Conservation (phyloP, 2,113 vertebrate genomes). For the Balaeniceps rex region DNA sequence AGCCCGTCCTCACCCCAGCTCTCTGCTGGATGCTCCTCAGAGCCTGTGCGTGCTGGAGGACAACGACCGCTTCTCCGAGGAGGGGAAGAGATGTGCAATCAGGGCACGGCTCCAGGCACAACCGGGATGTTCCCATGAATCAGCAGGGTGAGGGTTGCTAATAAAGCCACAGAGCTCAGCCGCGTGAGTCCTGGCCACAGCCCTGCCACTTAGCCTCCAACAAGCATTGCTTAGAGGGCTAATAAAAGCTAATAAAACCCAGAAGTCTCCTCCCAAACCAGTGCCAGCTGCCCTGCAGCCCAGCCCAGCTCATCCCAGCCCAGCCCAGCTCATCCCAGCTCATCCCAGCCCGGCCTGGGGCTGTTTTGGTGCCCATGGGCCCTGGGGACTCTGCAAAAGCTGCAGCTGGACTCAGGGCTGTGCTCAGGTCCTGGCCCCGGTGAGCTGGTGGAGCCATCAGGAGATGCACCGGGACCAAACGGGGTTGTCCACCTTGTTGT, state of each 20-base stretch:
- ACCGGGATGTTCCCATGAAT: background rate
- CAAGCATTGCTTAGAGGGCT: background rate
- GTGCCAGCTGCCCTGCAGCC: background rate
- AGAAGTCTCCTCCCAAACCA: background rate
- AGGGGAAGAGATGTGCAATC: background rate
- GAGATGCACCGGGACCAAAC: background rate
- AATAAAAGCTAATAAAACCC: background rate
- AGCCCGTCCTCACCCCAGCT: background rate
- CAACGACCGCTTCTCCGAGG: background rate
- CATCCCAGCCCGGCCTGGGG: background rate
- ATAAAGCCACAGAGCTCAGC: background rate
- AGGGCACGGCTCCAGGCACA: background rate
- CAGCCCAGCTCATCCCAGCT: background rate
- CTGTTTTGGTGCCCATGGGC: background rate
- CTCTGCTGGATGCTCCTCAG: background rate
- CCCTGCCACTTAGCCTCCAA: background rate
- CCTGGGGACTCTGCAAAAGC: background rate
- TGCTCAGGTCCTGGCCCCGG: fast-evolving
- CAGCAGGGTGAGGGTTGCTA: background rate
- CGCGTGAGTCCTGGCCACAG: background rate
- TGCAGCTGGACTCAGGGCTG: background rate
- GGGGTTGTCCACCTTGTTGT: background rate
- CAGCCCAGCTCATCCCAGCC: background rate
- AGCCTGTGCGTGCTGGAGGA: background rate
- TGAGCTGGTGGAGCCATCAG: background rate